phyloP scores from a whole-genome alignment of 2,113 vertebrate genomes.

The Athene noctua region DNA sequence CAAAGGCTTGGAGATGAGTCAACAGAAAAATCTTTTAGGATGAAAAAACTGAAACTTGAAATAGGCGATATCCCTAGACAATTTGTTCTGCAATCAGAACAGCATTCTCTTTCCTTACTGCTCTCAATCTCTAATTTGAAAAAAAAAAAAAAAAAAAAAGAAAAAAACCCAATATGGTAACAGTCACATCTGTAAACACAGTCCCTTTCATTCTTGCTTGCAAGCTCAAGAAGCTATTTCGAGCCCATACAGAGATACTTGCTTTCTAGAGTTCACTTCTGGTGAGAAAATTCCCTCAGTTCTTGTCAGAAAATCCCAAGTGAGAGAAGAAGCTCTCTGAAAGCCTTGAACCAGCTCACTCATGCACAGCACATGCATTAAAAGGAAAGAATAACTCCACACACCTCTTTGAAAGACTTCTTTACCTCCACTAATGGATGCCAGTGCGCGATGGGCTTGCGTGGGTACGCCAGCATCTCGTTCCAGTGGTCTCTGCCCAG shows the following conservation, averaged over 20 bases:
- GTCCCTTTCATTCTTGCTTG: neutral
- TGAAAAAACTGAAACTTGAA: slow-evolving; percentile 26
- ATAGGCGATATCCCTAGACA: slow-evolving; percentile 21
- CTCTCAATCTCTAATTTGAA: neutral
- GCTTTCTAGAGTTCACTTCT: slow-evolving; percentile 8
- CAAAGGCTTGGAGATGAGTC: slow-evolving; percentile 53
- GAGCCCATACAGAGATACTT: neutral
- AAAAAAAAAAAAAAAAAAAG: neutral
- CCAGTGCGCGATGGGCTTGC: slow-evolving; percentile 98
- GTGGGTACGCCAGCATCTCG: slow-evolving; percentile 95
- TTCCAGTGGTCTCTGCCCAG: slow-evolving; percentile 98
- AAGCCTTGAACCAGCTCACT: slow-evolving; percentile 6
- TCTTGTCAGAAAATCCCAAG: neutral
- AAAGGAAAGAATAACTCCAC: slow-evolving; percentile 10
- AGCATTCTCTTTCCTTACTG: neutral
- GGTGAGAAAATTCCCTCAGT: slow-evolving; percentile 12
- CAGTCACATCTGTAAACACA: slow-evolving; percentile 29
- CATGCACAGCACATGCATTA: neutral
- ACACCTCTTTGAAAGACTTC: slow-evolving; percentile 96
- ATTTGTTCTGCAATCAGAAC: slow-evolving; percentile 48
- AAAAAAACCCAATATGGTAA: neutral
- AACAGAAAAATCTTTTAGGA: slow-evolving; percentile 53
- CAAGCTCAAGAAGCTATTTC: neutral
- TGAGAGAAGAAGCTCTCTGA: neutral
- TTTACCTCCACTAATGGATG: slow-evolving; percentile 94